A percentile compares a stretch with the other conserved stretches of the same genome.
These are phyloP conservation scores for Rhabdomys dilectus DNA, from an alignment of 2,113 vertebrate species.

Conservation along the genomic window DNA sequence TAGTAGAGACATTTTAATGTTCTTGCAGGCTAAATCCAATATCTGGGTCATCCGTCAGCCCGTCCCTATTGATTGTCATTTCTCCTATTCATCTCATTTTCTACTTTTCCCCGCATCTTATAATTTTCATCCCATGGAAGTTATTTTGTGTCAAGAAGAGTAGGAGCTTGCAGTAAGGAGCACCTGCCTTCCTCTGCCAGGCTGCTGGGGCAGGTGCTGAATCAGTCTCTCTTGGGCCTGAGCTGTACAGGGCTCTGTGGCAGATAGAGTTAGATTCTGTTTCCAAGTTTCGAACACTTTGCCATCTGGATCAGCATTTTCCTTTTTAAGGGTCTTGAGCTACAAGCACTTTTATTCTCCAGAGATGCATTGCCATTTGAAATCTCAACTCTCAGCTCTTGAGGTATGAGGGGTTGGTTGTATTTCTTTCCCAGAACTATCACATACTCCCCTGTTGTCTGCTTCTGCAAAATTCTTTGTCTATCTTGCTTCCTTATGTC, in stretches of 20 bases:
- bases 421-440: background rate
- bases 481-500: background rate
- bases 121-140: constrained; percentile 36
- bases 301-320: constrained; percentile 7
- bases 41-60: constrained; percentile 30
- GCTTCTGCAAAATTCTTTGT: background rate
- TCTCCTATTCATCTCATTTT: constrained; percentile 22
- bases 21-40: constrained; percentile 29
- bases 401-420: background rate
- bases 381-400: constrained; percentile 33
- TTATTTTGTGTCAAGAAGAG: constrained; percentile 45
- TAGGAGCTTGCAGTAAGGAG: background rate
- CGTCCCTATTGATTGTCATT: background rate
- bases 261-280: constrained; percentile 25
- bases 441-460: background rate
- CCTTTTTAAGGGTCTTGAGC: background rate
- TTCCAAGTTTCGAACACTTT: background rate
- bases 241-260: background rate
- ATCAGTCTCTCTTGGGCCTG: background rate
- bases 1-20: constrained; percentile 36
- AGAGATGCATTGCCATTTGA: background rate
- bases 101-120: background rate
- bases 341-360: background rate
- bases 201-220: background rate
- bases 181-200: background rate